These are phyloP conservation scores for Adoxophyes honmai DNA, from an alignment of 1,140 invertebrate genomes.

Conservation along the genomic window DNA sequence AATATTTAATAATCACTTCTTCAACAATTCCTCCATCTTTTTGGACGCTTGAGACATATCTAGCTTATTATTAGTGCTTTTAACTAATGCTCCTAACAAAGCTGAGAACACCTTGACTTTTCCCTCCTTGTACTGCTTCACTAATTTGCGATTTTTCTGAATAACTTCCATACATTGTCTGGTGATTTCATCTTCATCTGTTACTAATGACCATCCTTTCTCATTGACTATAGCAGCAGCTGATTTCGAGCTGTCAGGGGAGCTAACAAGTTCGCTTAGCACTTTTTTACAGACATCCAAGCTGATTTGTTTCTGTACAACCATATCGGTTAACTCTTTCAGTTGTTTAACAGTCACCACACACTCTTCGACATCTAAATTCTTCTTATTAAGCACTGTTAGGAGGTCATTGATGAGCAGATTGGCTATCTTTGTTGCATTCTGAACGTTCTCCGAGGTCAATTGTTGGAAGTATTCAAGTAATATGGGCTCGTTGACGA, in stretches of 20 bases:
- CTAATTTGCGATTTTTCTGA: constrained; percentile 82
- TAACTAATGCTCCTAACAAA: constrained; percentile 79
- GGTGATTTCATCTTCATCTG: constrained; percentile 78
- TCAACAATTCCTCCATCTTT: constrained; percentile 80
- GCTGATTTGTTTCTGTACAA: constrained; percentile 80
- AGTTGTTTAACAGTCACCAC: constrained; percentile 75
- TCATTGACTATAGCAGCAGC: constrained; percentile 79
- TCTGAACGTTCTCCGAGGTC: constrained; percentile 69
- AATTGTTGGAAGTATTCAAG: constrained; percentile 81
- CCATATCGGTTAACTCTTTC: constrained; percentile 79
- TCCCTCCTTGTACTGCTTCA: constrained; percentile 82
- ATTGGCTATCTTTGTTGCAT: constrained; percentile 80
- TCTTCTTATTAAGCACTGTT: constrained; percentile 80
- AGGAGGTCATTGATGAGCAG: constrained; percentile 83
- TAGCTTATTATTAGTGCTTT: constrained; percentile 79
- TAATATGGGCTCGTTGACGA: constrained; percentile 82
- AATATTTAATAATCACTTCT: constrained; percentile 55
- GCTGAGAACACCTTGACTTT: constrained; percentile 83
- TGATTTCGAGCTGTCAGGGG: constrained; percentile 45
- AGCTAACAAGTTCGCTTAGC: constrained; percentile 75
- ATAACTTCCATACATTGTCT: constrained; percentile 81
- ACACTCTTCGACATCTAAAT: constrained; percentile 78
- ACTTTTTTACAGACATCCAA: constrained; percentile 76
- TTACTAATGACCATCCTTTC: constrained; percentile 82
- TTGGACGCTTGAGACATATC: constrained; percentile 81